A percentile compares a stretch with the other conserved stretches of the same genome.
Conservation (phyloP, 2,888 invertebrate genomes). For the Epirrhoe tristata region DNA sequence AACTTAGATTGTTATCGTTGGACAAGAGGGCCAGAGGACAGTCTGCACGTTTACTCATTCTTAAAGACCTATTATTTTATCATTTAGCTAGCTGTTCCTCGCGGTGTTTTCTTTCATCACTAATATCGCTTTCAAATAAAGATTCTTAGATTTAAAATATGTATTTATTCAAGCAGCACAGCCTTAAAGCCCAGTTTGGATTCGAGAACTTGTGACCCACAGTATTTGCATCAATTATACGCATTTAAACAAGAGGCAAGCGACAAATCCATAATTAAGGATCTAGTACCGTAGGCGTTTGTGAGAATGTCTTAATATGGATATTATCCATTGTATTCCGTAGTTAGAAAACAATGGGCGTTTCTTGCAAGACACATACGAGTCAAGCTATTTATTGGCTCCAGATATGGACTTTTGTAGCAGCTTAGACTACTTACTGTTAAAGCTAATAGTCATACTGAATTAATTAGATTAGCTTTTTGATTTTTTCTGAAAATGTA, state of each 20-base stretch:
- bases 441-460: neutral
- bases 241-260: conserved; percentile 22
- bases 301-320: conserved; percentile 46
- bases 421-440: conserved; percentile 14
- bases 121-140: neutral
- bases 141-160: neutral
- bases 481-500: neutral
- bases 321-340: conserved; percentile 60
- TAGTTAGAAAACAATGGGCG: conserved; percentile 69
- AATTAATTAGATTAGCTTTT: neutral
- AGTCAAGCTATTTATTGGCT: conserved; percentile 64
- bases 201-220: conserved; percentile 6
- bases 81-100: no score
- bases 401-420: conserved; percentile 57
- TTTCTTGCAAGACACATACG: conserved; percentile 55
- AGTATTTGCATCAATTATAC: conserved; percentile 29
- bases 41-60: neutral
- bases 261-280: conserved; percentile 42
- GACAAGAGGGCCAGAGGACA: conserved; percentile 3
- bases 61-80: no score
- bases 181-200: neutral
- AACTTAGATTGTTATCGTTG: conserved; percentile 49
- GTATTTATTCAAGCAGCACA: neutral
- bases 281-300: conserved; percentile 34
- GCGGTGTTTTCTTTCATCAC: no score